Evolutionary conservation across 2,113 vertebrate genomes (phyloP).

Genomic region (Lynx canadensis): DNA sequence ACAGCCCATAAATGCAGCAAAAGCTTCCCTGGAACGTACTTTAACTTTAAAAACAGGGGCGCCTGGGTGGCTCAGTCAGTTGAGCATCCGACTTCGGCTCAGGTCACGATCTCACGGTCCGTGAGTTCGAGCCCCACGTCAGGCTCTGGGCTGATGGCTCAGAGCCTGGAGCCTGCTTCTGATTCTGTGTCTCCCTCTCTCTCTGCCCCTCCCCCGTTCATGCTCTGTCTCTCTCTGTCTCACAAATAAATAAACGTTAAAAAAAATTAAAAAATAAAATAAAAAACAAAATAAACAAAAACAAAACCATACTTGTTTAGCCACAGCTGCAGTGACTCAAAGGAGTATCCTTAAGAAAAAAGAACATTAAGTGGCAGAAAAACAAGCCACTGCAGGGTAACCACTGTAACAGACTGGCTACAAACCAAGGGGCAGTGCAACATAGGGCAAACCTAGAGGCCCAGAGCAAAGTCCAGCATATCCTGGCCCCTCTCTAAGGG

Average conservation of each 20-base stretch:
- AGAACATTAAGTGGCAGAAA: neutral
- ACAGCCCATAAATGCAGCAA: neutral
- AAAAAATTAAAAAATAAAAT: too few relatives aligned
- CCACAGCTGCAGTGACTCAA: neutral
- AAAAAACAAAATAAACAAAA: neutral
- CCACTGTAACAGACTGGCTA: neutral
- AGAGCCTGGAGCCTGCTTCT: too few relatives aligned
- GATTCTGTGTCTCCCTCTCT: too few relatives aligned
- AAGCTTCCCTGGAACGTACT: neutral
- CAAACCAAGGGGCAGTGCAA: neutral
- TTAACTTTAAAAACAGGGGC: neutral
- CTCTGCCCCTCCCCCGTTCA: too few relatives aligned
- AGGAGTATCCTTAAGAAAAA: neutral
- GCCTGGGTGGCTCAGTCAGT: too few relatives aligned
- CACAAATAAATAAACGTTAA: too few relatives aligned
- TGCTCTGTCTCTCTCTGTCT: too few relatives aligned
- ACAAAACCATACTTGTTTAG: neutral
- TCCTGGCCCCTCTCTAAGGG: neutral
- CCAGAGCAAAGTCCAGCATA: too few relatives aligned
- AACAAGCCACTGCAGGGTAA: neutral
- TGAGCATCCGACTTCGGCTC: too few relatives aligned
- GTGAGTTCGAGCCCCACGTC: too few relatives aligned
- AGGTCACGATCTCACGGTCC: too few relatives aligned
- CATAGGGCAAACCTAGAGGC: rapidly evolving
- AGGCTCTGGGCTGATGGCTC: too few relatives aligned